A percentile compares a stretch with the other conserved stretches of the same genome.
phyloP scores from a whole-genome alignment of 2,113 vertebrate genomes.

The Corvus moneduloides region DNA sequence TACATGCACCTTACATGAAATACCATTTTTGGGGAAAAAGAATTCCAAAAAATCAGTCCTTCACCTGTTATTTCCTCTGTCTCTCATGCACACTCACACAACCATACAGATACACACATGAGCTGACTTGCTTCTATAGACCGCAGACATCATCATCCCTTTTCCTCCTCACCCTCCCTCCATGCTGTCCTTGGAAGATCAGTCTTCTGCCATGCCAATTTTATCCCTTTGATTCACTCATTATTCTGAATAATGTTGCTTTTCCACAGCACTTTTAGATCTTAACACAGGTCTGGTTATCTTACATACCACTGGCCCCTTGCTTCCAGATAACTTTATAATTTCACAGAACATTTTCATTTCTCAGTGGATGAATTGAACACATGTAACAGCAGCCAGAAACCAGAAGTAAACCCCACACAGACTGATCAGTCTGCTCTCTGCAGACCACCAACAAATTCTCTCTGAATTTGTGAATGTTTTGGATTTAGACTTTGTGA shows the following conservation, averaged over 20 bases:
- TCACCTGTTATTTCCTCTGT: not conserved
- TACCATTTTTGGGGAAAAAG: not conserved
- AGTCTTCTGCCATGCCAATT: not conserved
- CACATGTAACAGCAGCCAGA: not conserved
- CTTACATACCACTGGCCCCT: not conserved
- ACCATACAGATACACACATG: not conserved
- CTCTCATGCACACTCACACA: fast-evolving
- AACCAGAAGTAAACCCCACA: not conserved
- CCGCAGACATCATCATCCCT: not conserved
- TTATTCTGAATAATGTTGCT: not conserved
- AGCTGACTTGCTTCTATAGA: not conserved
- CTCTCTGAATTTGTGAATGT: not conserved
- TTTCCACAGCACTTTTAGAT: not conserved
- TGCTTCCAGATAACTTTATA: not conserved
- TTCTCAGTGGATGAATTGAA: not conserved
- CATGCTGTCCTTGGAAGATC: not conserved
- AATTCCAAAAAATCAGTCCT: not conserved
- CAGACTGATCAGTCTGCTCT: not conserved
- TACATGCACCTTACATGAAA: not conserved
- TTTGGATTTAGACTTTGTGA: not conserved
- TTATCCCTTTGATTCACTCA: not conserved
- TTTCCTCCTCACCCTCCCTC: not conserved
- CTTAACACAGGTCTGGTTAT: not conserved
- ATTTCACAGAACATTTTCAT: not conserved
- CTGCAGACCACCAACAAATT: not conserved